phyloP scores from a whole-genome alignment of 2,888 invertebrate genomes.

The Andrena haemorrhoa region DNA sequence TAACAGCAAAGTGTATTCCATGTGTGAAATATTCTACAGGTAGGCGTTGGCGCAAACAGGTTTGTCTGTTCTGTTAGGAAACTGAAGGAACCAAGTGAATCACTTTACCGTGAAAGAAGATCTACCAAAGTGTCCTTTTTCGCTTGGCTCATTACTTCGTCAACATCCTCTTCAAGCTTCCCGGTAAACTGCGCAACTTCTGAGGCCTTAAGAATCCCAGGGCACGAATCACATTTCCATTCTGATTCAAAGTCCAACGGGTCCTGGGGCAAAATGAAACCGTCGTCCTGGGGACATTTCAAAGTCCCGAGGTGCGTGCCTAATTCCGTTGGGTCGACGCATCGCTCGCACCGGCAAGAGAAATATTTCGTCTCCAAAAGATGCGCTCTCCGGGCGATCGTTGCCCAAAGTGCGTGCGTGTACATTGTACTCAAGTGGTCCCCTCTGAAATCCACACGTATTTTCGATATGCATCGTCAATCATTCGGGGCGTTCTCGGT shows the following conservation, averaged over 20 bases:
- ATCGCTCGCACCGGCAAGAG: slow-evolving; percentile 90
- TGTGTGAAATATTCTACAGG: too few species aligned
- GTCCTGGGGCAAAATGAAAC: slow-evolving; percentile 90
- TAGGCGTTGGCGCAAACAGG: too few species aligned
- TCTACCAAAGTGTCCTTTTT: slow-evolving; percentile 89
- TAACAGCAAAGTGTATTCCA: too few species aligned
- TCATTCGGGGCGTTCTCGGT: too few species aligned
- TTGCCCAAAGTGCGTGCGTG: slow-evolving; percentile 95
- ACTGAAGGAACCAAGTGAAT: too few species aligned
- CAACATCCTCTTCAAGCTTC: slow-evolving; percentile 92
- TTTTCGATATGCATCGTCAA: background rate
- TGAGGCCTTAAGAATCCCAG: slow-evolving; percentile 87
- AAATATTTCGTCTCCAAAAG: slow-evolving; percentile 93
- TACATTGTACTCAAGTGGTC: slow-evolving; percentile 94
- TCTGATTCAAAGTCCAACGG: slow-evolving; percentile 90
- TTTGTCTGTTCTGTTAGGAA: too few species aligned
- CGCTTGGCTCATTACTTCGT: slow-evolving; percentile 87
- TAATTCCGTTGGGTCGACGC: slow-evolving; percentile 92
- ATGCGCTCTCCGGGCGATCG: slow-evolving; percentile 92
- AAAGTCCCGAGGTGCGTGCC: slow-evolving; percentile 91
- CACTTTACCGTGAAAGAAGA: slow-evolving; percentile 87
- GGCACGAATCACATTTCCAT: slow-evolving; percentile 92
- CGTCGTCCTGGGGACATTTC: slow-evolving; percentile 89
- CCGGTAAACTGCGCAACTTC: slow-evolving; percentile 89
- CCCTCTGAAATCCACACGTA: slow-evolving; percentile 85